phyloP scores from a whole-genome alignment of 2,113 vertebrate genomes.

The Rallus limicola region DNA sequence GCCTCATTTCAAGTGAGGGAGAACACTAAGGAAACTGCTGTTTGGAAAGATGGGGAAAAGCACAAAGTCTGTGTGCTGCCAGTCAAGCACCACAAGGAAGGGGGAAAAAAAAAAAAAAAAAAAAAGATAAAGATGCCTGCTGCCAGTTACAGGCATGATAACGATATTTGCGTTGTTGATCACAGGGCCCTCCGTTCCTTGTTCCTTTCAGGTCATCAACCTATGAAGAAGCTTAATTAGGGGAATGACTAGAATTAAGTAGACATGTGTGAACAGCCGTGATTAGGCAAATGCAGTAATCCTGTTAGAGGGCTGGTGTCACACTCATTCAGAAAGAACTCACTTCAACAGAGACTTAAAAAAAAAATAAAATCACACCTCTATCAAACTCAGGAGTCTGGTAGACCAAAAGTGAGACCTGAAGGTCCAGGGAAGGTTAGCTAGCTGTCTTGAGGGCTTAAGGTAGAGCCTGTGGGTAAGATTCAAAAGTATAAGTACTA shows the following conservation, averaged over 20 bases:
- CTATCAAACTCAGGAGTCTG: background rate
- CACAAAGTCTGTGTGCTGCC: background rate
- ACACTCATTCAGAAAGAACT: background rate
- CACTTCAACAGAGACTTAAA: background rate
- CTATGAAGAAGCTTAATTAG: background rate
- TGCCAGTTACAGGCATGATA: background rate
- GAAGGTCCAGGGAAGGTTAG: background rate
- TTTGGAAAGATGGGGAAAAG: too few species aligned
- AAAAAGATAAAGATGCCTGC: background rate
- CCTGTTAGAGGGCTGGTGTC: background rate
- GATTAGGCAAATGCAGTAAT: background rate
- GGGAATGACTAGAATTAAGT: background rate
- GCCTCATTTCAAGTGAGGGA: background rate
- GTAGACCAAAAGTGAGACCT: too few species aligned
- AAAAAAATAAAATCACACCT: background rate
- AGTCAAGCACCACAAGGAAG: background rate
- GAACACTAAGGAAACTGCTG: background rate
- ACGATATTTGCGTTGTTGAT: background rate
- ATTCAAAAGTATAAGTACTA: background rate
- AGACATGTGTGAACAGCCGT: background rate
- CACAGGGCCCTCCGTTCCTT: background rate
- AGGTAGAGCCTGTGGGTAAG: background rate
- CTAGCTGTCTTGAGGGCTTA: background rate
- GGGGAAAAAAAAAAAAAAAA: background rate
- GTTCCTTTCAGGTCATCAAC: background rate